These are phyloP conservation scores for Pharmacophagus antenor DNA, from an alignment of 2,888 invertebrate genomes.

Conservation along the genomic window DNA sequence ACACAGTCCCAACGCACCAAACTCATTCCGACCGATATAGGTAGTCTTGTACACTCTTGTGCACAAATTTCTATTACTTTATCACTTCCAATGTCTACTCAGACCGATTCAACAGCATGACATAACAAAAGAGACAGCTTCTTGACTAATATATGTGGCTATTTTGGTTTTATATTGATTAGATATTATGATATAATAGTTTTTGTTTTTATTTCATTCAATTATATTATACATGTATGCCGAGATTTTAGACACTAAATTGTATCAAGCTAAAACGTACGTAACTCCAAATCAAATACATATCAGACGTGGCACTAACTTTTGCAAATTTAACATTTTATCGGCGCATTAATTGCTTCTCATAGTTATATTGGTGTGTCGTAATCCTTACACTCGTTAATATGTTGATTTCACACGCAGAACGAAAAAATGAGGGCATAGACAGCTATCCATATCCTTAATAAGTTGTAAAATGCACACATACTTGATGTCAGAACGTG, in stretches of 20 bases:
- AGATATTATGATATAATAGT: neutral
- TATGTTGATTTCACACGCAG: conserved; percentile 32
- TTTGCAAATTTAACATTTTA: conserved; percentile 33
- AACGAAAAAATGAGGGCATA: conserved; percentile 22
- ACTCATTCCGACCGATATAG: conserved; percentile 11
- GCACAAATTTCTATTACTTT: conserved; percentile 5
- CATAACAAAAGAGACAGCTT: conserved; percentile 11
- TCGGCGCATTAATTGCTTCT: conserved; percentile 35
- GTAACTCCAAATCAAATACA: conserved; percentile 13
- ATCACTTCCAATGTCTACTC: conserved; percentile 2
- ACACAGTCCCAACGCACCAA: conserved; percentile 11
- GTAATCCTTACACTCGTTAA: conserved; percentile 36
- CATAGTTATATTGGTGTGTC: conserved; percentile 24
- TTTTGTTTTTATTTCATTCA: neutral
- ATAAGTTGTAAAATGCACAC: conserved; percentile 10
- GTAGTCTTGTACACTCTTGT: conserved; percentile 22
- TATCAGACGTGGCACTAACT: conserved; percentile 15
- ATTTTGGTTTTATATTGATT: conserved; percentile 8
- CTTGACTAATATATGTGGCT: conserved; percentile 2
- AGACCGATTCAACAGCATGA: conserved; percentile 7
- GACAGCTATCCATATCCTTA: conserved; percentile 18
- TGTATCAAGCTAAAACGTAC: conserved; percentile 5
- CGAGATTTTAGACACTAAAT: neutral
- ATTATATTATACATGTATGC: neutral
- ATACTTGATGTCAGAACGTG: conserved; percentile 19